phyloP scores from a whole-genome alignment of 2,113 vertebrate species.

The Eptesicus fuscus region DNA sequence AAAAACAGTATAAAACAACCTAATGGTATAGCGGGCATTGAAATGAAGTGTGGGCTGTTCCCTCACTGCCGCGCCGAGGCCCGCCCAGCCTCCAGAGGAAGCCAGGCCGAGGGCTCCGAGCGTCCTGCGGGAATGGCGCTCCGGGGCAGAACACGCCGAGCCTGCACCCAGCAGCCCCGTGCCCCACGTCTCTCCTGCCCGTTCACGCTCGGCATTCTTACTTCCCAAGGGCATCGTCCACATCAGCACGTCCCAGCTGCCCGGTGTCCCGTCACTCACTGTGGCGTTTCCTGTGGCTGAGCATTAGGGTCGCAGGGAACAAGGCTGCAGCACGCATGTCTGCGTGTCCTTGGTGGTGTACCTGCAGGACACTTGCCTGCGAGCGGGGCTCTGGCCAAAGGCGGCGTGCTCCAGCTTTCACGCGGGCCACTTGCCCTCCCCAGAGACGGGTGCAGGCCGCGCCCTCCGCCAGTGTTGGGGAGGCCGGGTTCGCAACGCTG shows the following conservation, averaged over 20 bases:
- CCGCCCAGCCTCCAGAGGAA: accelerated
- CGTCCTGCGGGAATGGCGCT: accelerated
- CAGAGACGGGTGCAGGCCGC: accelerated
- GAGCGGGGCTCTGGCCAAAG: background rate
- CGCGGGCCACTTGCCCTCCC: background rate
- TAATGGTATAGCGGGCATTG: accelerated
- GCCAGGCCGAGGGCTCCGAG: accelerated
- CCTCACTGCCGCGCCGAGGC: background rate
- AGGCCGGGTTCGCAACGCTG: background rate
- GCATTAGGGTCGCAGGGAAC: no score
- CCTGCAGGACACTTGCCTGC: background rate
- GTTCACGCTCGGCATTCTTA: accelerated
- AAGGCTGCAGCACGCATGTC: background rate
- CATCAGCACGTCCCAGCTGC: accelerated
- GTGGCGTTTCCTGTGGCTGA: background rate
- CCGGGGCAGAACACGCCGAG: background rate
- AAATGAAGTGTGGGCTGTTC: background rate
- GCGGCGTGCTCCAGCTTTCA: accelerated
- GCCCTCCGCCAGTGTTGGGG: accelerated
- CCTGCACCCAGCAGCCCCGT: accelerated
- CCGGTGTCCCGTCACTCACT: accelerated
- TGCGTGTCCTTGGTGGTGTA: accelerated
- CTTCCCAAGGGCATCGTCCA: accelerated
- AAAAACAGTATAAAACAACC: background rate
- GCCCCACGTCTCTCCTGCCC: background rate